Percentiles rank a stretch among this genome's conserved stretches.
Conservation (phyloP, 1,140 invertebrate species). For the Melipona quadrifasciata region DNA sequence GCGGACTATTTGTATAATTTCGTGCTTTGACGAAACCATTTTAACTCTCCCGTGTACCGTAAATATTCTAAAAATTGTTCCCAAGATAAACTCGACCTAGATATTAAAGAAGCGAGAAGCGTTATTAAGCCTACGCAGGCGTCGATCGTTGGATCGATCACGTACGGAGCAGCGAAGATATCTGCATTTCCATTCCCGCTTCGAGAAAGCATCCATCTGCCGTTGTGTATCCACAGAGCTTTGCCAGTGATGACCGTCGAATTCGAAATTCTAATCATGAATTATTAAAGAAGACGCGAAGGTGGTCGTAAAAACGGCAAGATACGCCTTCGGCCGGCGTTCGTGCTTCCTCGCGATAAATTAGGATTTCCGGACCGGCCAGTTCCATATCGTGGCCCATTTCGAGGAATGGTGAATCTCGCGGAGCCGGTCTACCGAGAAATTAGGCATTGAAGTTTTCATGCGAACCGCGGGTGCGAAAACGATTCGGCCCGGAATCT, state of each 20-base stretch:
- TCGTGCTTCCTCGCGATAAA: not conserved
- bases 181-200: not conserved
- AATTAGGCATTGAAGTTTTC: conserved; percentile 16
- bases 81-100: not conserved
- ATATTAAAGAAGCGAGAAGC: not conserved
- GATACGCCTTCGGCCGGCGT: not conserved
- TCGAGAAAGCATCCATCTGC: not conserved
- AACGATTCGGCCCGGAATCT: not conserved
- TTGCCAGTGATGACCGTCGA: not conserved
- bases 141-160: not conserved
- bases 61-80: too few relatives aligned
- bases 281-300: not conserved
- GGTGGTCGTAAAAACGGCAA: not conserved
- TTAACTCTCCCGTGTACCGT: too few relatives aligned
- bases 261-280: conserved; percentile 1
- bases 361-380: not conserved
- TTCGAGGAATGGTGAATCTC: conserved; percentile 12
- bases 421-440: conserved; percentile 11
- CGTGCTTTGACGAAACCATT: too few relatives aligned
- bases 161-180: not conserved
- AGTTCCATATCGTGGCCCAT: not conserved
- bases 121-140: not conserved
- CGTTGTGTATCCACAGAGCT: too few relatives aligned
- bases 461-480: not conserved
- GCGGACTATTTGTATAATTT: too few relatives aligned